Percentiles rank a stretch among this genome's conserved stretches.
Evolutionary conservation across 2,888 invertebrate species (phyloP).

Genomic region (Lithophane leautieri): DNA sequence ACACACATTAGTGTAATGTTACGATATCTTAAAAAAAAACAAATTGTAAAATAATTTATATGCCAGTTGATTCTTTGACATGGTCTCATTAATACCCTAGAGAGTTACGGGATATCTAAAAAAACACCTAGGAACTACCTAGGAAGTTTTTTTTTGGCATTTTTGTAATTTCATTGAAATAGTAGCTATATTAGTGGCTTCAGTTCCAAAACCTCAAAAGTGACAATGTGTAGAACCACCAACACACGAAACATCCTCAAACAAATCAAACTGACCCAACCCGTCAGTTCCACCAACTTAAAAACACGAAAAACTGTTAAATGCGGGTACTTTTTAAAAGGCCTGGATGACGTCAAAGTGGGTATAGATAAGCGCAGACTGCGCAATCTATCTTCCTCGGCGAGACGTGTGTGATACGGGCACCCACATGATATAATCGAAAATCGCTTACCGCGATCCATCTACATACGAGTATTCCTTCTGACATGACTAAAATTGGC

Average conservation of each 20-base stretch:
- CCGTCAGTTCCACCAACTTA: constrained; percentile 59
- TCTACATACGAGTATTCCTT: constrained; percentile 79
- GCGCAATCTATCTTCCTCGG: constrained; percentile 85
- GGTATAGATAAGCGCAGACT: constrained; percentile 79
- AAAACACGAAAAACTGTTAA: constrained; percentile 66
- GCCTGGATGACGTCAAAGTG: constrained; percentile 77
- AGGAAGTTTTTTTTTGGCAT: not conserved
- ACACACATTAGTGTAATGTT: no score
- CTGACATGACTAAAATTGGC: constrained; percentile 79
- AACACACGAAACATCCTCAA: not conserved
- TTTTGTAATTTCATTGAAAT: not conserved
- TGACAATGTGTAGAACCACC: no score
- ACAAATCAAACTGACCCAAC: constrained; percentile 50
- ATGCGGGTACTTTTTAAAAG: constrained; percentile 78
- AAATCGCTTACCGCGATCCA: constrained; percentile 81
- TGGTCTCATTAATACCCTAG: no score
- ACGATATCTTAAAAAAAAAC: no score
- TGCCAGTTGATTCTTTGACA: no score
- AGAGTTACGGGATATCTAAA: no score
- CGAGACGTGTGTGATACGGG: constrained; percentile 80
- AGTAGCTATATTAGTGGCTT: no score
- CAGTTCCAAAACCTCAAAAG: not conserved
- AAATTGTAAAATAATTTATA: no score
- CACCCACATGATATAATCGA: constrained; percentile 82
- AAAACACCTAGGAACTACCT: no score